Conservation (phyloP, 2,113 vertebrate species). For the Empidonax traillii region DNA sequence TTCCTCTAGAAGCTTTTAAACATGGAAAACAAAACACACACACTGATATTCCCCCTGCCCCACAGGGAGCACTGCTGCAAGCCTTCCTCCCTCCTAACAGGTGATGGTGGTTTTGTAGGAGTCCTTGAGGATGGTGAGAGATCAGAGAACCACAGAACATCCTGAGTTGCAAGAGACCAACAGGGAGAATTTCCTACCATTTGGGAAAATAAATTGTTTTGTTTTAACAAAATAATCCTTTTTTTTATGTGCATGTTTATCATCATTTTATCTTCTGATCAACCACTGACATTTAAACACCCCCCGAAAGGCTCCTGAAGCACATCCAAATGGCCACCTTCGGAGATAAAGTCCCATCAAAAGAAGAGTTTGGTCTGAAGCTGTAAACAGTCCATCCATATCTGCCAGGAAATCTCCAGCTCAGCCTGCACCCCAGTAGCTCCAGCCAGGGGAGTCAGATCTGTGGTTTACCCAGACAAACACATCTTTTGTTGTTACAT, state of each 20-base stretch:
- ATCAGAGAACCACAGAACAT: background rate
- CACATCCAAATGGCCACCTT: background rate
- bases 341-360: background rate
- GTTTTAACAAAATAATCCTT: background rate
- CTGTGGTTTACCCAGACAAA: background rate
- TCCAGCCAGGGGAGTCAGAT: background rate
- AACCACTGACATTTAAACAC: background rate
- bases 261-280: background rate
- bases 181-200: background rate
- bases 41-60: background rate
- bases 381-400: fast-evolving
- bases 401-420: background rate
- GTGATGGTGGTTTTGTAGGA: background rate
- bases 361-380: background rate
- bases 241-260: too few relatives aligned
- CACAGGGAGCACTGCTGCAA: background rate
- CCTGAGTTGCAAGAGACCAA: background rate
- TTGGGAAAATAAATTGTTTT: background rate
- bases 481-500: fast-evolving
- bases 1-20: background rate
- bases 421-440: background rate
- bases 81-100: background rate
- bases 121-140: background rate
- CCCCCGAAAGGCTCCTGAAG: background rate
- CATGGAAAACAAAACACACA: background rate